Evolutionary conservation across 2,888 invertebrate genomes (phyloP).

Genomic region (Luperina testacea): DNA sequence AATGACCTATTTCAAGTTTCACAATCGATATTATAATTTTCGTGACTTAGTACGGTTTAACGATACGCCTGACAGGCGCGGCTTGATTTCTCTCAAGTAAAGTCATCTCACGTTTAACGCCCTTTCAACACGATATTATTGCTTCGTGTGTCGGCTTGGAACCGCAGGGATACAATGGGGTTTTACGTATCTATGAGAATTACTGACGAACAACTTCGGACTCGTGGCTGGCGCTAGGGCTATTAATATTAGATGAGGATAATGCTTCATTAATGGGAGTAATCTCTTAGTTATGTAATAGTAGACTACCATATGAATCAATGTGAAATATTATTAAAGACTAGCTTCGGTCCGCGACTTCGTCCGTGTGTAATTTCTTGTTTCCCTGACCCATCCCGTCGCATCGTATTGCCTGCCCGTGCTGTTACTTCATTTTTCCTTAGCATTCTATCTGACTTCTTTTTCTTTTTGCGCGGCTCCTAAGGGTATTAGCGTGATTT

Average conservation of each 20-base stretch:
- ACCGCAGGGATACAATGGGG: constrained; percentile 4
- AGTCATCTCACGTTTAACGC: constrained; percentile 12
- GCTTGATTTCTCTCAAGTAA: constrained; percentile 25
- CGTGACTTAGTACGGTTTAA: constrained; percentile 12
- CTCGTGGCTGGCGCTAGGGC: not conserved
- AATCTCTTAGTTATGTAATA: not conserved
- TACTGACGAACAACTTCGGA: not conserved
- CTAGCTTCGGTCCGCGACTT: too few relatives aligned
- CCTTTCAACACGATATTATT: constrained; percentile 27
- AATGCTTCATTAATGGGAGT: not conserved
- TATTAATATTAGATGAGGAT: constrained; percentile 9
- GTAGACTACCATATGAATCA: not conserved
- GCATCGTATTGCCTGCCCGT: not conserved
- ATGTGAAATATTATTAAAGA: not conserved
- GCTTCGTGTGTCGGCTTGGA: not conserved
- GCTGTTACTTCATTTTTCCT: not conserved
- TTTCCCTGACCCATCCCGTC: not conserved
- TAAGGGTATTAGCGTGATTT: not conserved
- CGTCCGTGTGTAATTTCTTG: not conserved
- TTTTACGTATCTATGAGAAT: constrained; percentile 15
- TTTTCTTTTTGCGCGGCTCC: not conserved
- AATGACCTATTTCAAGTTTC: constrained; percentile 56
- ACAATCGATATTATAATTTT: constrained; percentile 44
- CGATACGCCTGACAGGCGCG: constrained; percentile 2
- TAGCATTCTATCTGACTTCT: not conserved